Evolutionary conservation across 2,113 vertebrate species (phyloP).

Genomic region (Platichthys flesus): DNA sequence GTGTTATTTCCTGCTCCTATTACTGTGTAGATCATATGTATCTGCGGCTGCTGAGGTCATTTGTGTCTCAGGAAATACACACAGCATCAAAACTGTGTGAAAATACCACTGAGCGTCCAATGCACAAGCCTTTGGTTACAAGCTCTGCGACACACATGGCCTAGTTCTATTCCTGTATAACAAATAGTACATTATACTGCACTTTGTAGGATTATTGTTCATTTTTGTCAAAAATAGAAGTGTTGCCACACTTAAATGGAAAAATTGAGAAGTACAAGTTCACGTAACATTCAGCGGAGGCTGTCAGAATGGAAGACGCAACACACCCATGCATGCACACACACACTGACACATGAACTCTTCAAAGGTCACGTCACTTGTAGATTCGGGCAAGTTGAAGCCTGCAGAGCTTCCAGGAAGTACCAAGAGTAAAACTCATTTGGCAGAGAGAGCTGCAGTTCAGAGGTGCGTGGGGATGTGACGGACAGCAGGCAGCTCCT

Average conservation of each 20-base stretch:
- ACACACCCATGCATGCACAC: background rate
- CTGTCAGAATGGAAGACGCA: background rate
- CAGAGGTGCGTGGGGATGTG: slow-evolving; percentile 69
- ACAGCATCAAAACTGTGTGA: background rate
- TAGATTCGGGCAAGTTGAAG: slow-evolving; percentile 8
- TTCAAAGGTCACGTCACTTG: slow-evolving; percentile 25
- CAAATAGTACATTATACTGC: too few relatives aligned
- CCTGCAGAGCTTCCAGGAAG: slow-evolving; percentile 75
- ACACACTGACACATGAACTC: background rate
- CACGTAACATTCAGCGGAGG: background rate
- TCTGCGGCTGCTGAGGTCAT: background rate
- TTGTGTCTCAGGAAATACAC: background rate
- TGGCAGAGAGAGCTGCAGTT: slow-evolving; percentile 40
- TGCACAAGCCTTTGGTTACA: too few relatives aligned
- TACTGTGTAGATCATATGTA: background rate
- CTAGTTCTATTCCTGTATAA: too few relatives aligned
- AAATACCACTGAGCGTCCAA: background rate
- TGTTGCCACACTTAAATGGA: background rate
- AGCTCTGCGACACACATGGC: too few relatives aligned
- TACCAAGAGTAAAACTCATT: slow-evolving; percentile 45
- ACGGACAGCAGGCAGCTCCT: slow-evolving; percentile 57
- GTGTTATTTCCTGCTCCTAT: slow-evolving; percentile 10
- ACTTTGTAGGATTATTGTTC: too few relatives aligned
- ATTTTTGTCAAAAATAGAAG: too few relatives aligned
- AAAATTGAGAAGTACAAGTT: background rate